A percentile compares a stretch with the other conserved stretches of the same genome.
These are phyloP conservation scores for Sinelater perroti DNA, from an alignment of 2,888 invertebrate genomes.

Conservation along the genomic window DNA sequence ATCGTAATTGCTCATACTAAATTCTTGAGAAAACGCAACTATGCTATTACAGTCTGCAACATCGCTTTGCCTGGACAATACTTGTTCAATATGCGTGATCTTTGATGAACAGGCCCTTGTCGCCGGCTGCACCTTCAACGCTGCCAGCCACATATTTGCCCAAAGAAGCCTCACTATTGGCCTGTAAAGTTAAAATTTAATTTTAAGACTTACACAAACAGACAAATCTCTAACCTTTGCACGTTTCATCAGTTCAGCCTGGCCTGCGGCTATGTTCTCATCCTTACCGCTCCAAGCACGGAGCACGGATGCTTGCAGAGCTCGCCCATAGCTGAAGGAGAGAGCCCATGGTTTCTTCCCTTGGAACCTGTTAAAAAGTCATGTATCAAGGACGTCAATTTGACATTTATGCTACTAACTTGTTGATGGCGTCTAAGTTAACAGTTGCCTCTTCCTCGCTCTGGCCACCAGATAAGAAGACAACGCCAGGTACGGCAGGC, in stretches of 20 bases:
- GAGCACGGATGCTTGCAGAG: slow-evolving; percentile 93
- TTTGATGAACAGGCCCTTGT: slow-evolving; percentile 89
- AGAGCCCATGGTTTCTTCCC: slow-evolving; percentile 92
- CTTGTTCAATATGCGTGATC: slow-evolving; percentile 94
- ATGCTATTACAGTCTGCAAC: too few species aligned
- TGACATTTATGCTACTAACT: slow-evolving; percentile 45
- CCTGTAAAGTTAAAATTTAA: slow-evolving; percentile 66
- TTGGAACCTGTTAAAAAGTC: slow-evolving; percentile 62
- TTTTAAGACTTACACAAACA: not conserved
- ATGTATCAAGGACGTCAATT: not conserved
- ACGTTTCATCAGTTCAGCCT: slow-evolving; percentile 85
- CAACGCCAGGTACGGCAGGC: slow-evolving; percentile 91
- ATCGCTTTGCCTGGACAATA: too few species aligned
- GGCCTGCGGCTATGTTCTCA: slow-evolving; percentile 82
- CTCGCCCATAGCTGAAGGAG: slow-evolving; percentile 96
- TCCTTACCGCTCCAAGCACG: slow-evolving; percentile 91
- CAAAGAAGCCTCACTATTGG: slow-evolving; percentile 88
- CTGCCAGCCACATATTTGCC: slow-evolving; percentile 93
- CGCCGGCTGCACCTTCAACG: slow-evolving; percentile 85
- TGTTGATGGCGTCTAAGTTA: slow-evolving; percentile 94
- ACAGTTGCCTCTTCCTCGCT: slow-evolving; percentile 95
- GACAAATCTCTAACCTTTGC: slow-evolving; percentile 70
- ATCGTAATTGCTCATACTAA: too few species aligned
- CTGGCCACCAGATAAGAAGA: slow-evolving; percentile 96
- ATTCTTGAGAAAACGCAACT: too few species aligned